Conservation (phyloP, 2,113 vertebrate species). For the Budorcas taxicolor region DNA sequence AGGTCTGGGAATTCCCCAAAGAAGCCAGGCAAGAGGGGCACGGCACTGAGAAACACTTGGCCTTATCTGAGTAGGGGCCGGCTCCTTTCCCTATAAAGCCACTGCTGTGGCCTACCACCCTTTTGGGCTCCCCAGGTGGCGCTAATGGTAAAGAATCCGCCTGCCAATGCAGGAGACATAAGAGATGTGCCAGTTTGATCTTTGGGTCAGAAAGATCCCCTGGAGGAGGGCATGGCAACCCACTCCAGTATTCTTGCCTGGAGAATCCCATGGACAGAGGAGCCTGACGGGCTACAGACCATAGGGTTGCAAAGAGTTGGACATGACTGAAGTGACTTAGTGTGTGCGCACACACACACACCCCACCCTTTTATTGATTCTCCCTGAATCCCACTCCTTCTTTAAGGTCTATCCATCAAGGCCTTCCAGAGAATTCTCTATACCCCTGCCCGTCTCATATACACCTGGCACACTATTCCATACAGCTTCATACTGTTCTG, state of each 20-base stretch:
- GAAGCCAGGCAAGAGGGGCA: not conserved
- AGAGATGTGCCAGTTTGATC: rapidly evolving
- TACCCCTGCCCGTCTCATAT: not conserved
- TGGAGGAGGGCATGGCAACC: not conserved
- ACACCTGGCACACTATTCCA: not conserved
- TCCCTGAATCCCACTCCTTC: not conserved
- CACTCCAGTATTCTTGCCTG: not conserved
- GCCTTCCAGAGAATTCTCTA: not conserved
- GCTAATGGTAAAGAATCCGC: not conserved
- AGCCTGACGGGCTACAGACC: not conserved
- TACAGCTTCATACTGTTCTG: not conserved
- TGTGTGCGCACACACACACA: rapidly evolving
- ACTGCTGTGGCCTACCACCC: not conserved
- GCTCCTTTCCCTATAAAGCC: not conserved
- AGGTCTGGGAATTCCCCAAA: not conserved
- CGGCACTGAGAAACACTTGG: not conserved
- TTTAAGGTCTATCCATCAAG: not conserved
- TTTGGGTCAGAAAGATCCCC: not conserved
- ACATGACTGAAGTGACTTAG: not conserved
- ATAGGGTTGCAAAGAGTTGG: not conserved
- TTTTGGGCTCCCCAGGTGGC: not conserved
- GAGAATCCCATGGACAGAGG: not conserved
- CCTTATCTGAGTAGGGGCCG: not conserved
- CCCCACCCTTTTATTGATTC: not conserved
- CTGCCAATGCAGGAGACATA: not conserved